Conservation (phyloP, 2,113 vertebrate species). For the Triplophysa siluroides region DNA sequence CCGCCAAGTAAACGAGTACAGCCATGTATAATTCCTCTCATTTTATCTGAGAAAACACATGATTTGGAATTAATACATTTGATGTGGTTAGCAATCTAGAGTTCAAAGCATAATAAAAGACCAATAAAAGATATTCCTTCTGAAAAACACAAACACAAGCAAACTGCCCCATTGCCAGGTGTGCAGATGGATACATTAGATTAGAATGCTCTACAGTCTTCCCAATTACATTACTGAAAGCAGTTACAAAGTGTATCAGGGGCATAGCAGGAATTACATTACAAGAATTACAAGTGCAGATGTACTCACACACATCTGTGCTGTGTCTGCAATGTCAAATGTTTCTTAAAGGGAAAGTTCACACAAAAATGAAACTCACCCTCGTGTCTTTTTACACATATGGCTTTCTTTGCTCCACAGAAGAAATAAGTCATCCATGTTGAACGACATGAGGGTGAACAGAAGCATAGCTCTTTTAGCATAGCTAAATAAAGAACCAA, state of each 20-base stretch:
- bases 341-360: background rate
- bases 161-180: conserved; percentile 58
- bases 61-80: no score
- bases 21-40: conserved; percentile 29
- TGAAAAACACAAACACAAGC: conserved; percentile 57
- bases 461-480: no score
- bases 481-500: no score
- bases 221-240: conserved; percentile 34
- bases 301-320: background rate
- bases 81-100: no score
- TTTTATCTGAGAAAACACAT: no score
- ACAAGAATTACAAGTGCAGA: conserved; percentile 1
- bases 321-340: conserved; percentile 15
- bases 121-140: background rate
- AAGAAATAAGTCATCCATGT: no score
- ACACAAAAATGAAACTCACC: no score
- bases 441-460: no score
- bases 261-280: conserved; percentile 41
- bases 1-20: no score
- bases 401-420: no score
- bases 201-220: conserved; percentile 32
- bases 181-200: background rate
- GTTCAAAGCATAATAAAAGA: background rate
- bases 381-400: no score
- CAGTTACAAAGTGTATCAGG: conserved; percentile 32